These are phyloP conservation scores for Eurytemora carolleeae DNA, from an alignment of 1,140 invertebrate genomes.

Conservation along the genomic window DNA sequence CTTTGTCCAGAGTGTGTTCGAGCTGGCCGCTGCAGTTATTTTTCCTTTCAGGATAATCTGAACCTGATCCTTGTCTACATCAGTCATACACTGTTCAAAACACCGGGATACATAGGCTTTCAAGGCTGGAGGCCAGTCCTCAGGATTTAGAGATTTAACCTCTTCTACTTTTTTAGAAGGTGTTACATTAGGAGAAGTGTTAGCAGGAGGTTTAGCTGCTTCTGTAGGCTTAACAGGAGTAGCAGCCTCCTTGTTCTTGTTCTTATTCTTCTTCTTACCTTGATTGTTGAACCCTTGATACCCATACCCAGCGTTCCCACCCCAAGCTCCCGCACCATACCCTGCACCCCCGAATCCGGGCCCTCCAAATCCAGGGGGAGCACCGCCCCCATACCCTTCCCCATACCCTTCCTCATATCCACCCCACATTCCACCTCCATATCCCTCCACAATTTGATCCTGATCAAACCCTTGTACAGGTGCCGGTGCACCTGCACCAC, in stretches of 20 bases:
- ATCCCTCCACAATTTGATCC: not conserved
- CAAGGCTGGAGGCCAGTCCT: slow-evolving; percentile 16
- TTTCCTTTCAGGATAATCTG: slow-evolving; percentile 81
- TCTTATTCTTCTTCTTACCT: not conserved
- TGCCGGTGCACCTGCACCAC: not conserved
- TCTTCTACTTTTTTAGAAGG: not conserved
- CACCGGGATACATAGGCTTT: slow-evolving; percentile 66
- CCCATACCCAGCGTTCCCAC: too few relatives aligned
- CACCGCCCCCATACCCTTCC: not conserved
- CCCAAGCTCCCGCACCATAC: too few relatives aligned
- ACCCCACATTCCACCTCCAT: not conserved
- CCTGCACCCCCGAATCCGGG: too few relatives aligned
- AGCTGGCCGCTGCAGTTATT: slow-evolving; percentile 64
- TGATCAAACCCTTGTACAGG: not conserved
- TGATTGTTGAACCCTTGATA: too few relatives aligned
- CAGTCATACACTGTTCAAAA: slow-evolving; percentile 66
- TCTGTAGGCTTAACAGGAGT: not conserved
- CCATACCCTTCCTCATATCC: too few relatives aligned
- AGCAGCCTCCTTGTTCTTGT: not conserved
- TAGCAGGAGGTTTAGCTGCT: too few relatives aligned
- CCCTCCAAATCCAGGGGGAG: not conserved
- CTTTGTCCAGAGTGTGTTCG: slow-evolving; percentile 58
- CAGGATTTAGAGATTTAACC: not conserved
- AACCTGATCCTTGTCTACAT: slow-evolving; percentile 74
- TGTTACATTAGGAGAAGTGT: not conserved